These are phyloP conservation scores for Acrocephalus scirpaceus DNA, from an alignment of 2,797 vertebrate species.

Conservation along the genomic window DNA sequence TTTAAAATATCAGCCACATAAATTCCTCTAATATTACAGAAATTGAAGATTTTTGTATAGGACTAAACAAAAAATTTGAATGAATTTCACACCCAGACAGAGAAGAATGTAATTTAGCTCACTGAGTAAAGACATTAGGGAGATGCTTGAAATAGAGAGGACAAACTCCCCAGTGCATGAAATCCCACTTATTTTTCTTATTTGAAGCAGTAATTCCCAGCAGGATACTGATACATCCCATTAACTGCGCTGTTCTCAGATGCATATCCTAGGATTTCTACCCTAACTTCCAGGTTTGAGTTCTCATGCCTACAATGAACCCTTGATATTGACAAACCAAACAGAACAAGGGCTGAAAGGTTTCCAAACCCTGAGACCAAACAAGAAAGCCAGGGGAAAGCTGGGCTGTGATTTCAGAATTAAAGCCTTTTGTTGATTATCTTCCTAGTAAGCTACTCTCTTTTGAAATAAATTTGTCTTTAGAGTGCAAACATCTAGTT, in stretches of 20 bases:
- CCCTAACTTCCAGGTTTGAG: constrained; percentile 25
- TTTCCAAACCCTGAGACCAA: constrained; percentile 29
- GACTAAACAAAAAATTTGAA: constrained; percentile 4
- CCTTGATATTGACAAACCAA: constrained; percentile 41
- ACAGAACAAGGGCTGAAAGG: not conserved
- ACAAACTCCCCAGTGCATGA: constrained; percentile 35
- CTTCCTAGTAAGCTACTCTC: constrained; percentile 26
- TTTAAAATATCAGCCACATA: constrained; percentile 22
- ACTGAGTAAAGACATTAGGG: constrained; percentile 35
- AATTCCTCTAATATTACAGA: not conserved
- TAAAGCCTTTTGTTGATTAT: constrained; percentile 54
- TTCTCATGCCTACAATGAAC: constrained; percentile 24
- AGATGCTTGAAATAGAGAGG: constrained; percentile 57
- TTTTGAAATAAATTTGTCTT: constrained; percentile 57
- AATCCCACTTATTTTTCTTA: constrained; percentile 51
- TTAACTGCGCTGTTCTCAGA: not conserved
- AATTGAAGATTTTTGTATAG: constrained; percentile 12
- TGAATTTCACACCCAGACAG: not conserved
- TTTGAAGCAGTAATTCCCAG: constrained; percentile 16
- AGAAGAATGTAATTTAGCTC: constrained; percentile 42
- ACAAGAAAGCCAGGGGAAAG: not conserved
- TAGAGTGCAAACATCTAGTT: constrained; percentile 49
- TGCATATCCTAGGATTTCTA: not conserved
- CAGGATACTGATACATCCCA: not conserved
- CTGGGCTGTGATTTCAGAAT: constrained; percentile 7